Percentiles rank a stretch among this genome's conserved stretches.
Evolutionary conservation across 2,797 vertebrate species (phyloP).

Genomic region (Oreochromis mossambicus): DNA sequence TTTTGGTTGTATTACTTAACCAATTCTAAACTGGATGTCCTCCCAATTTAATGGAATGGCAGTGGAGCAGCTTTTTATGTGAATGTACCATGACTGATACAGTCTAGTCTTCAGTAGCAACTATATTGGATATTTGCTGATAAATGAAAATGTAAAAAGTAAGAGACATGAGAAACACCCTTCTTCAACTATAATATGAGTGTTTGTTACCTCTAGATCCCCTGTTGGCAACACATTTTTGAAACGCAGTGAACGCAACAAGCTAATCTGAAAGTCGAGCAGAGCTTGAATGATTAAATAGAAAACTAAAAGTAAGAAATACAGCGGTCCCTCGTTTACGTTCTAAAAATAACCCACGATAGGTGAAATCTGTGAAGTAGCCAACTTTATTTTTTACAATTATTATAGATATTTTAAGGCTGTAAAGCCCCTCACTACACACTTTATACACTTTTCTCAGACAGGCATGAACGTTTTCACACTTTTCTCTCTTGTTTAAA

Average conservation of each 20-base stretch:
- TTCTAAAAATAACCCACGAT: not conserved
- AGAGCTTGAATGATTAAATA: not conserved
- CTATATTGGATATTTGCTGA: not conserved
- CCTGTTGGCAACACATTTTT: not conserved
- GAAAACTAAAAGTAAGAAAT: not conserved
- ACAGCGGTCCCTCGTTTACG: not conserved
- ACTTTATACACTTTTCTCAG: not conserved
- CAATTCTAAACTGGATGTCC: not conserved
- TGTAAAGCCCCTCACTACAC: not conserved
- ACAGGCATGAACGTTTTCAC: not conserved
- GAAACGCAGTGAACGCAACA: not conserved
- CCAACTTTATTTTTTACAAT: not conserved
- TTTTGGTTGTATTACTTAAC: not conserved
- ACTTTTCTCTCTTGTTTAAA: not conserved
- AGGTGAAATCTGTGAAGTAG: not conserved
- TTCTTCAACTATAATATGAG: not conserved
- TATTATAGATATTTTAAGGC: not conserved
- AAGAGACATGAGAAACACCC: not conserved
- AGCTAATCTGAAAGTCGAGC: not conserved
- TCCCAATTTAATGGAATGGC: not conserved
- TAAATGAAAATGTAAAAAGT: not conserved
- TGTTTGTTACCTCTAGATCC: not conserved
- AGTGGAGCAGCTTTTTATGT: not conserved
- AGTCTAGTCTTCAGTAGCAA: not conserved
- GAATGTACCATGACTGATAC: not conserved